Percentiles rank a stretch among this genome's conserved stretches.
These are phyloP conservation scores for Peucedramus taeniatus DNA, from an alignment of 2,113 vertebrate species.

Conservation along the genomic window DNA sequence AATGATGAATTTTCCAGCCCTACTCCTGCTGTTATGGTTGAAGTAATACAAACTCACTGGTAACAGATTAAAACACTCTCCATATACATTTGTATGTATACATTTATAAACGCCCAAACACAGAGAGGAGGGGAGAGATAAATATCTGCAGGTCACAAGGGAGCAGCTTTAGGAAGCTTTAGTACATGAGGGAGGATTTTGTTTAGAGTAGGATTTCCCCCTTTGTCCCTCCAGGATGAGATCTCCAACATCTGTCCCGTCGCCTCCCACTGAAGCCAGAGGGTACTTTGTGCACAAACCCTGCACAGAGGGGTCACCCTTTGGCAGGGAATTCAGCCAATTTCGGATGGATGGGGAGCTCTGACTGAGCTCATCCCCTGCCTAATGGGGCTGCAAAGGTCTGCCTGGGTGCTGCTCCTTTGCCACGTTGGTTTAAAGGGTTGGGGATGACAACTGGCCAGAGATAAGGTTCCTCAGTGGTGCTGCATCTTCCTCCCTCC, in stretches of 20 bases:
- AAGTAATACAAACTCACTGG: neutral
- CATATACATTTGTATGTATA: neutral
- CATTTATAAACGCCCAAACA: neutral
- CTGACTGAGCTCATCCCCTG: neutral
- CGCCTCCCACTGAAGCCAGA: neutral
- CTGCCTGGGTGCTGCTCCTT: neutral
- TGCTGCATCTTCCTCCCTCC: neutral
- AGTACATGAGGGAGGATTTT: neutral
- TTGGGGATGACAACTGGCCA: neutral
- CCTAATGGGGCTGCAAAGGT: neutral
- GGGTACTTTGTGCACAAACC: accelerated
- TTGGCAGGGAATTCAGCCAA: neutral
- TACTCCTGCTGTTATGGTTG: neutral
- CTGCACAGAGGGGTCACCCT: neutral
- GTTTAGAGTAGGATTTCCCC: neutral
- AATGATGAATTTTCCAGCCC: neutral
- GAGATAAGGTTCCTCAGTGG: neutral
- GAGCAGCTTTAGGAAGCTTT: slow-evolving; percentile 16
- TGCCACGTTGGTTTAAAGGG: accelerated
- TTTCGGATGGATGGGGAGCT: accelerated
- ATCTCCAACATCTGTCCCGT: neutral
- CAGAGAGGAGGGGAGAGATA: neutral
- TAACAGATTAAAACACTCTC: neutral
- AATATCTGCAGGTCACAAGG: neutral
- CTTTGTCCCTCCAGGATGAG: neutral